Conservation (phyloP, 2,113 vertebrate genomes). For the Myrmophylax atrothorax region DNA sequence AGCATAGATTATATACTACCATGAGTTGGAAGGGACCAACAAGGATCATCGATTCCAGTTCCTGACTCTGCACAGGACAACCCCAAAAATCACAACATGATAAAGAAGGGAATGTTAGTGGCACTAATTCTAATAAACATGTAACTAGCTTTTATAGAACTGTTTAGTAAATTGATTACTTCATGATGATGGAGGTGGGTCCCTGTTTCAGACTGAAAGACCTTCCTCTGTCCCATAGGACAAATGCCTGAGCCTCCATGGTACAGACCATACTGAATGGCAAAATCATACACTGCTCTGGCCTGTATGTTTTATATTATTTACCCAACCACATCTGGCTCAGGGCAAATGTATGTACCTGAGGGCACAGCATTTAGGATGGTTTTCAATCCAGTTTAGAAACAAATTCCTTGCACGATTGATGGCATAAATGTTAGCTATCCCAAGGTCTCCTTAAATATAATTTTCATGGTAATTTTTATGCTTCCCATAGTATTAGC, state of each 20-base stretch:
- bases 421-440: background rate
- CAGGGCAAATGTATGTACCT: background rate
- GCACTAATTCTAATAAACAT: background rate
- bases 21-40: rapidly evolving
- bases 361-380: background rate
- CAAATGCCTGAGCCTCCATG: rapidly evolving
- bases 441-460: background rate
- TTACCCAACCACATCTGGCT: background rate
- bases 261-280: background rate
- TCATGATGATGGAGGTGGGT: rapidly evolving
- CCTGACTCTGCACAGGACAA: background rate
- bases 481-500: background rate
- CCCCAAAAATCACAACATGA: background rate
- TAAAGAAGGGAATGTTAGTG: background rate
- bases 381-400: background rate
- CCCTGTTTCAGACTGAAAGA: background rate
- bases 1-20: background rate
- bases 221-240: background rate
- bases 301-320: background rate
- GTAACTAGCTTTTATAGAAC: background rate
- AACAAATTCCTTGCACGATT: background rate
- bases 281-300: background rate
- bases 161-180: background rate
- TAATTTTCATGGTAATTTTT: background rate
- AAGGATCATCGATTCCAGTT: background rate